phyloP scores from a whole-genome alignment of 2,113 vertebrate genomes.

The Sceloporus undulatus region DNA sequence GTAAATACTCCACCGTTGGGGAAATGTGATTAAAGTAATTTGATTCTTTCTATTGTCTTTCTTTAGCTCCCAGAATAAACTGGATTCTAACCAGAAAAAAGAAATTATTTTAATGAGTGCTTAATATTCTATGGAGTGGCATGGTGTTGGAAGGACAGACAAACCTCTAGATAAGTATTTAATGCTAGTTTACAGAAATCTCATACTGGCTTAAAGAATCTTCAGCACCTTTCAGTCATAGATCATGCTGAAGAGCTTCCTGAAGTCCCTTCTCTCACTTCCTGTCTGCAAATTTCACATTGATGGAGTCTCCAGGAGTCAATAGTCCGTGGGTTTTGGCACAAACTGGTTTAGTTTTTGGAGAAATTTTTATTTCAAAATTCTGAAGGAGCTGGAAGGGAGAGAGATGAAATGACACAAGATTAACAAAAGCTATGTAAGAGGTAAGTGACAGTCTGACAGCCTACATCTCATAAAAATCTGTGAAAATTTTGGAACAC shows the following conservation, averaged over 20 bases:
- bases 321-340: conserved; percentile 92
- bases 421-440: neutral
- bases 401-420: conserved; percentile 6
- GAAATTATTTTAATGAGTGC: conserved; percentile 12
- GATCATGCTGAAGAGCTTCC: conserved; percentile 31
- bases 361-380: conserved; percentile 84
- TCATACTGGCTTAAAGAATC: neutral
- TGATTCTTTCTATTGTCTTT: conserved; percentile 24
- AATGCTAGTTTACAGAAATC: conserved; percentile 23
- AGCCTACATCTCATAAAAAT: neutral
- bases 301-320: conserved; percentile 81
- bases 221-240: conserved; percentile 16
- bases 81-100: conserved; percentile 29
- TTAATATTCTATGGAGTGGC: conserved; percentile 23
- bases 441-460: neutral
- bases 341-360: conserved; percentile 77
- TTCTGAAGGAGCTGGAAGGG: conserved; percentile 86
- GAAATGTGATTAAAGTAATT: neutral
- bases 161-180: conserved; percentile 27
- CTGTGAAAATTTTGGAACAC: neutral
- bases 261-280: conserved; percentile 62
- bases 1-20: too few species aligned
- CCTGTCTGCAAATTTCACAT: conserved; percentile 85
- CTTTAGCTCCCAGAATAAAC: conserved; percentile 32
- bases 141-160: conserved; percentile 32